Percentiles rank a stretch among this genome's conserved stretches.
These are phyloP conservation scores for Pelmatolapia mariae DNA, from an alignment of 2,113 vertebrate genomes.

Conservation along the genomic window DNA sequence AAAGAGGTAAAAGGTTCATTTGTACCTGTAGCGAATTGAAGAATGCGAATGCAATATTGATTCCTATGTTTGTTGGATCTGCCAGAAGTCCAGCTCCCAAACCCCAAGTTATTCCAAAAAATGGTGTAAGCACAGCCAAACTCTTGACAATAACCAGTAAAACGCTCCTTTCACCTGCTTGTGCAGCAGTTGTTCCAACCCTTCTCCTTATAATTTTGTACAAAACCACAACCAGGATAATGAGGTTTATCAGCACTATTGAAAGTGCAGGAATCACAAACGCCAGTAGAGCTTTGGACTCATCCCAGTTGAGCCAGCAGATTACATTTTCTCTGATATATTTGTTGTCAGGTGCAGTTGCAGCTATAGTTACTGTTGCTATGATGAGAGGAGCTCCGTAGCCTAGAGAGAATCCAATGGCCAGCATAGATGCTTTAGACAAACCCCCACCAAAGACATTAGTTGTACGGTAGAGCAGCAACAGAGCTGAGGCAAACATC, in stretches of 20 bases:
- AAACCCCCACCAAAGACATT: constrained; percentile 56
- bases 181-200: too few relatives aligned
- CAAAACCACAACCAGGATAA: too few relatives aligned
- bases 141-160: background rate
- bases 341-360: too few relatives aligned
- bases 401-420: too few relatives aligned
- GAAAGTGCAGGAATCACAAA: too few relatives aligned
- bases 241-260: too few relatives aligned
- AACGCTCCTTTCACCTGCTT: background rate
- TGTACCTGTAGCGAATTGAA: background rate
- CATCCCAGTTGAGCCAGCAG: too few relatives aligned
- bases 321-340: too few relatives aligned
- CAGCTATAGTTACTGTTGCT: too few relatives aligned
- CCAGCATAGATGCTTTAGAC: background rate
- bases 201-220: too few relatives aligned
- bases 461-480: constrained; percentile 77
- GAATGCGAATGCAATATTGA: rapidly evolving
- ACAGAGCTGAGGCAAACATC: constrained; percentile 79
- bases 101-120: background rate
- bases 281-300: too few relatives aligned
- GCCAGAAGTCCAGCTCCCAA: background rate
- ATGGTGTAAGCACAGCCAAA: background rate
- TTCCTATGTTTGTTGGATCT: rapidly evolving
- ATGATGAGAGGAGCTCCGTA: too few relatives aligned
- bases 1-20: background rate